Evolutionary conservation across 2,113 vertebrate genomes (phyloP).

Genomic region (Ageneiosus marmoratus): DNA sequence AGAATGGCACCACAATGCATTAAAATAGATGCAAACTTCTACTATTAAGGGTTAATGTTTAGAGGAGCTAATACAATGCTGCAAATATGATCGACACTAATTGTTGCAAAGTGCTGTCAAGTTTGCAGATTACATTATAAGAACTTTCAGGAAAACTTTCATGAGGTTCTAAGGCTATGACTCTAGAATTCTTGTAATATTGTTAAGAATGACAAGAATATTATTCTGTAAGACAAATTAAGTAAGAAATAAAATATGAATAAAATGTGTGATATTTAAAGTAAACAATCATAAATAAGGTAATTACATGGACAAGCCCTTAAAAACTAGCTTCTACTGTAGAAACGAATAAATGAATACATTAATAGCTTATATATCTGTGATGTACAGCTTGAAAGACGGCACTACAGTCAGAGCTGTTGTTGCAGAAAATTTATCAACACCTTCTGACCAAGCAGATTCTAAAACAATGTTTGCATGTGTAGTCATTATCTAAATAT

Average conservation of each 20-base stretch:
- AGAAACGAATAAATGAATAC: neutral
- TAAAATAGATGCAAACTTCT: conserved; percentile 1
- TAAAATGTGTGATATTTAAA: neutral
- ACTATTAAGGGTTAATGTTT: conserved; percentile 6
- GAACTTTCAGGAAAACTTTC: neutral
- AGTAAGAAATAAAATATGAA: neutral
- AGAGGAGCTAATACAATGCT: neutral
- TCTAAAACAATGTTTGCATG: neutral
- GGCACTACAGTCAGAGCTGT: neutral
- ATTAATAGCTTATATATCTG: neutral
- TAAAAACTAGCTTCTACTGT: neutral
- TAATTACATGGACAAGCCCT: neutral
- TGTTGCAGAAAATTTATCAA: neutral
- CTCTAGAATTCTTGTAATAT: neutral
- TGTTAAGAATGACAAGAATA: neutral
- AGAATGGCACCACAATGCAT: conserved; percentile 20
- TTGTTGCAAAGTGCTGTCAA: neutral
- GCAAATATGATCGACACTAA: neutral
- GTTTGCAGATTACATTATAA: neutral
- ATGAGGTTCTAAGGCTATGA: neutral
- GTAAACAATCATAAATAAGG: neutral
- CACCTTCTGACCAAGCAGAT: neutral
- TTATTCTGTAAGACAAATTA: neutral
- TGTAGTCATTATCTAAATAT: too few species aligned
- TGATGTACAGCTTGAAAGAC: neutral